Base-by-base conservation (phyloP, 1,140 invertebrate genomes). In the Micrasema minimum region DNA sequence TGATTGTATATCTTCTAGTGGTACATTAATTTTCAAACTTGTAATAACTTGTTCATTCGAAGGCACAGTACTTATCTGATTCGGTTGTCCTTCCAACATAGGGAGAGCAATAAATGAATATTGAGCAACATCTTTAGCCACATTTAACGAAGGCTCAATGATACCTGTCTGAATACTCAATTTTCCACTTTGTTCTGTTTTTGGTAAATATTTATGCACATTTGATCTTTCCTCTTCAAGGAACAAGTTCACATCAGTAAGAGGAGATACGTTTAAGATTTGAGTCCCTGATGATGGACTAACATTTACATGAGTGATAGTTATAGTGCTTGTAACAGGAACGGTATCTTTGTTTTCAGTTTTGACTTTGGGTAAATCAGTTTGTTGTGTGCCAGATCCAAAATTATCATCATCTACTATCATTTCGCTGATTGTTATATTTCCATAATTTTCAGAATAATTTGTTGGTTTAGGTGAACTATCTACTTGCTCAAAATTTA, bases 401-500 rank as follows among this genome's bases (percentile, higher is more conserved):
- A 26, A 55, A 26, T 43, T 23, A 26, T 67, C 65, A 55, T 66
- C 68, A 66, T 71, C 59, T 64, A 57, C 66, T 12, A 65, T 20
- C 7, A 31, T 7, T 61, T 72, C 69, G 51, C 43, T 51, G 16
- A 69, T 69, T 16, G 23, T 53, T 12, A 53, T 23, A 41, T 62
- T 48, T 14, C 43, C 26, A 53, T 55, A 38, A 23, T 59, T 18
- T 6, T 46, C 41, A 59, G 66, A 69, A 61, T 69, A 59, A 69
- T 69, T 69, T 38, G 59, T 43, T 59, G 37, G 53, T 38, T 37
- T 69, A 68, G 68, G 46, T 71, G 41, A 35, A 57, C 74, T 75
- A 75, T 75, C 74, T 75, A 75, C 67, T 41, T 59, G 74, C 50
- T 75, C 74, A 75, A 75, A 75, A 75, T 75, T 72, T 75, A 72